A percentile compares a stretch with the other conserved stretches of the same genome.
These are phyloP conservation scores for Lamellibrachia columna DNA, from an alignment of 2,888 invertebrate species.

Conservation along the genomic window DNA sequence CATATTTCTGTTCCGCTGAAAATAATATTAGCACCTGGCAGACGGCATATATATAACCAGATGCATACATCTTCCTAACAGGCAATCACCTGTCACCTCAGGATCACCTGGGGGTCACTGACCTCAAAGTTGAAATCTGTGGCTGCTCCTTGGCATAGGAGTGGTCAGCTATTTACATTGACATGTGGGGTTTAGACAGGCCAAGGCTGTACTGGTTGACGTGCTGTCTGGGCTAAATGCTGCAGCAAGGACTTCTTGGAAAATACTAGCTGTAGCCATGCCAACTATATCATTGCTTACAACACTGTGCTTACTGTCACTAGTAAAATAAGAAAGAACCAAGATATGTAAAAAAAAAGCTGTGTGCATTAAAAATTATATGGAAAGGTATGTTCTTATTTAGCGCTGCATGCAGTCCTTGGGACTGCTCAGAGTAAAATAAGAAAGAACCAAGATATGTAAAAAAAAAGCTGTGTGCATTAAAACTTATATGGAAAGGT, in stretches of 20 bases:
- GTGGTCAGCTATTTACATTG: background rate
- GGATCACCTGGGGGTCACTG: background rate
- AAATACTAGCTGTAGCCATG: background rate
- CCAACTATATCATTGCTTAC: background rate
- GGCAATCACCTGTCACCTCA: background rate
- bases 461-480: background rate
- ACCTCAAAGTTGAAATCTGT: background rate
- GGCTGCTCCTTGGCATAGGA: constrained; percentile 1
- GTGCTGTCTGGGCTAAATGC: background rate
- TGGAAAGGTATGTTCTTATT: too few species aligned
- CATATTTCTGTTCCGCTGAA: too few species aligned
- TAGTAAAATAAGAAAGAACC: background rate
- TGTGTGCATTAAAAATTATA: background rate
- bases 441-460: background rate
- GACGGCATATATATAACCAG: too few species aligned
- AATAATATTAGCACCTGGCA: too few species aligned
- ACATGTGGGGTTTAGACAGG: background rate
- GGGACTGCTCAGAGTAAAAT: background rate
- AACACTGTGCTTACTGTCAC: background rate
- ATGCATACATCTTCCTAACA: background rate
- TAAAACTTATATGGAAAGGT: background rate
- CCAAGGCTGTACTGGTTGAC: background rate
- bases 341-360: background rate
- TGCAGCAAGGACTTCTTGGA: background rate
- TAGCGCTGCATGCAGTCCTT: too few species aligned